Percentiles rank a stretch among this genome's conserved stretches.
phyloP scores from a whole-genome alignment of 2,113 vertebrate species.

The Gallinago jamesoni region DNA sequence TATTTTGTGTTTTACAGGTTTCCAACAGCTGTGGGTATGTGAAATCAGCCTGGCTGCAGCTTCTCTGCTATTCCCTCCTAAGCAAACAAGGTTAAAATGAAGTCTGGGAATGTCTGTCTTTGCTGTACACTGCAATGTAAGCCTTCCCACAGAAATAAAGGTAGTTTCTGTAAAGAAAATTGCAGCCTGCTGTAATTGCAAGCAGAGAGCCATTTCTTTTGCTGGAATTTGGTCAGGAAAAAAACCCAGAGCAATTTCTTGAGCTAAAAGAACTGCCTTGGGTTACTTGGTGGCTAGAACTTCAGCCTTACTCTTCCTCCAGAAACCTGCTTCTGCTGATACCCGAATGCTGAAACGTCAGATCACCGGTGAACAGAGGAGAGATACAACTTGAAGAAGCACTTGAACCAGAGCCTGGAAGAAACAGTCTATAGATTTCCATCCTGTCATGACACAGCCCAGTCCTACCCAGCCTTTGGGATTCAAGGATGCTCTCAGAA shows the following conservation, averaged over 20 bases:
- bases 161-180: neutral
- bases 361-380: neutral
- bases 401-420: neutral
- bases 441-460: neutral
- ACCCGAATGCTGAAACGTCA: neutral
- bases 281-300: neutral
- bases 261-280: neutral
- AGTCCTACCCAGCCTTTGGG: neutral
- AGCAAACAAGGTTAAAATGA: neutral
- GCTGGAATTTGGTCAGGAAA: neutral
- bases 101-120: neutral
- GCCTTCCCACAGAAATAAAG: neutral
- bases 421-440: neutral
- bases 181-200: neutral
- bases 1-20: neutral
- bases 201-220: neutral
- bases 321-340: neutral
- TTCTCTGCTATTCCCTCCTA: neutral
- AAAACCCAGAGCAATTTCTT: neutral
- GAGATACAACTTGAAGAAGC: neutral
- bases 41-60: neutral
- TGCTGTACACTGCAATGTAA: neutral
- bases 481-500: neutral
- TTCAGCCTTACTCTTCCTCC: neutral
- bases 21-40: neutral